Evolutionary conservation across 2,113 vertebrate species (phyloP), one percentile per base, ranked within the genome.

Genomic region (Phylloscopus whistleri): DNA sequence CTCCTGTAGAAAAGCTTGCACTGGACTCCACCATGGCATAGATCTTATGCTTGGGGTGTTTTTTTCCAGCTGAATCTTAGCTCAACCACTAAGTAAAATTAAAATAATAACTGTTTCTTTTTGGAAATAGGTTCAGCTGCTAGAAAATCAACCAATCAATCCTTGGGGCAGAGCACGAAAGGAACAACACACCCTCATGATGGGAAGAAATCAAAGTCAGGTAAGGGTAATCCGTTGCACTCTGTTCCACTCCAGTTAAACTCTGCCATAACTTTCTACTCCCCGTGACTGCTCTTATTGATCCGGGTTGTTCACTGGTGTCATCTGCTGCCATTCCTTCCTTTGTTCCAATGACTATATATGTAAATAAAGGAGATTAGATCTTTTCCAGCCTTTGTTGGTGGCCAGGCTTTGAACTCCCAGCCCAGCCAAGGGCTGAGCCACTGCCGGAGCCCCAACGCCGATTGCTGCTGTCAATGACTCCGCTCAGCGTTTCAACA

Each of bases 401-500:
- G 21, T 1, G 0, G 52, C 53, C 55, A 70, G 73, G 46, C 58
- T 91, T 91, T 96, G 66, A 94, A 51, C n/a, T 77, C 79, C 60
- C 73, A 62, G 10, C 28, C 15, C 55, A 56, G 56, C 3, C 27
- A 30, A 76, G 31, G 51, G 37, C 48, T 72, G 44, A 80, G 60
- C 7, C 10, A 8, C 18, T 46, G 27, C 24, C 2, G 24, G 43
- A 83, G 44, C 46, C n/a, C 48, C 11, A 37, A 0, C 0, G 2
- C 33, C 1, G 9, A 77, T 9, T 58, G 75, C 55, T 80, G 3
- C 11, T 67, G 64, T 43, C 10, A 5, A 18, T 59, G 33, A 63
- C 39, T 79, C 41, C 0, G 3, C 18, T 39, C 10, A 35, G 37
- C 31, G 43, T 87, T 66, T 69, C 62, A 95, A 31, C 48, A 23